Conservation (phyloP, 2,113 vertebrate genomes). For the Columbina picui region DNA sequence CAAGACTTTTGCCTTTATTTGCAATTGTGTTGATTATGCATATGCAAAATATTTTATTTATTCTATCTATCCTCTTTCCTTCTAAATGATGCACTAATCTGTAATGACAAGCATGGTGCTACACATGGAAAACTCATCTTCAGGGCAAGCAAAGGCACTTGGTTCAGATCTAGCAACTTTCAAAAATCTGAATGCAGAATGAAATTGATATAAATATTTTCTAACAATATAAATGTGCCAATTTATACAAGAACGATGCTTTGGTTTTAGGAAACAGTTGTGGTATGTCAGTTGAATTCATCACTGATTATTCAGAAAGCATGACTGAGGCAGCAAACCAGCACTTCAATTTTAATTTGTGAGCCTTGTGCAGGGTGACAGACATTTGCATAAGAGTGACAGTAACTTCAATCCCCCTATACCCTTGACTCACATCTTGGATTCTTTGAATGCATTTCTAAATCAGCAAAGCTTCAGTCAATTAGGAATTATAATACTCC, state of each 20-base stretch:
- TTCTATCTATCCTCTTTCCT: conserved; percentile 9
- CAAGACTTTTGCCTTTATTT: conserved; percentile 62
- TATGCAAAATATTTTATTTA: conserved; percentile 66
- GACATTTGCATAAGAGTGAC: conserved; percentile 65
- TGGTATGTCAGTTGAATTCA: conserved; percentile 33
- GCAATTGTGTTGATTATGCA: conserved; percentile 64
- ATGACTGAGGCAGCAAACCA: conserved; percentile 14
- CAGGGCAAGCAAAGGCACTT: conserved; percentile 6
- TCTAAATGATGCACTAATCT: conserved; percentile 32
- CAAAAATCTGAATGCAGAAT: background rate
- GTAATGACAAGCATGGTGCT: conserved; percentile 57
- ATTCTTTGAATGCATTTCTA: conserved; percentile 56
- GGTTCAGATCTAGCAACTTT: background rate
- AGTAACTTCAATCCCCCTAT: conserved; percentile 47
- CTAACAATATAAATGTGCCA: background rate
- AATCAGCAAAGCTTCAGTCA: conserved; percentile 21
- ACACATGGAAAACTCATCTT: conserved; percentile 58
- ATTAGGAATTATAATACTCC: conserved; percentile 54
- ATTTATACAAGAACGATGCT: conserved; percentile 1
- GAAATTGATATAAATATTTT: conserved; percentile 38
- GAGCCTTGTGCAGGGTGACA: conserved; percentile 38
- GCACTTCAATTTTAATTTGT: conserved; percentile 66
- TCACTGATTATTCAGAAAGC: conserved; percentile 51
- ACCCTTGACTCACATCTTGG: conserved; percentile 28
- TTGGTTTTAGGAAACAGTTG: conserved; percentile 32